A percentile compares a stretch with the other conserved stretches of the same genome.
Conservation (phyloP, 2,113 vertebrate genomes). For the Anguilla rostrata region DNA sequence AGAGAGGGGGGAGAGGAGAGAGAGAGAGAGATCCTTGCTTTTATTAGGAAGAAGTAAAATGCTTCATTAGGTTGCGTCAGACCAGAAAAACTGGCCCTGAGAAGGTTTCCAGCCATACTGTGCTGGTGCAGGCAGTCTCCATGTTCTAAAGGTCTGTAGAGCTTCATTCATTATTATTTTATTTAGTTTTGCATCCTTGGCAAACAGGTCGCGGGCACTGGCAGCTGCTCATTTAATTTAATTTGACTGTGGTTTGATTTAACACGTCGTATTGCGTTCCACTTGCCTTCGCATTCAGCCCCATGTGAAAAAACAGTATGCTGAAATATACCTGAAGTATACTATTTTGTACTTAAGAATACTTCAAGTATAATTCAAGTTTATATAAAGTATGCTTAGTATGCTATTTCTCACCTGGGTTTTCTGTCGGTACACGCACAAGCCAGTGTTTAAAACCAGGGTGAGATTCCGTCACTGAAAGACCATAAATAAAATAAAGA, state of each 20-base stretch:
- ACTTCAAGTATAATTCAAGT: too few species aligned
- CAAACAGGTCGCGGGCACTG: neutral
- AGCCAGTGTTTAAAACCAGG: neutral
- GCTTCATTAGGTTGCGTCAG: conserved; percentile 2
- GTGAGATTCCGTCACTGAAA: neutral
- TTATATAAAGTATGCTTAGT: too few species aligned
- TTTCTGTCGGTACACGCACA: neutral
- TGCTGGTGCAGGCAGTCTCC: neutral
- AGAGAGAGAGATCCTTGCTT: neutral
- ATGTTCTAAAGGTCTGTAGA: neutral
- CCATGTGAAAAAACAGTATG: too few species aligned
- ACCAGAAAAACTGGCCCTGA: neutral
- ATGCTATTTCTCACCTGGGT: neutral
- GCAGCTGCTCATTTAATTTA: neutral
- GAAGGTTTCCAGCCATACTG: neutral
- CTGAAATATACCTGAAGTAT: too few species aligned
- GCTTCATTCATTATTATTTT: neutral
- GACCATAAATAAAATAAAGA: neutral
- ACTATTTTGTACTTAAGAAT: too few species aligned
- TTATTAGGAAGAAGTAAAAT: neutral
- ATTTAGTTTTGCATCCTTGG: neutral
- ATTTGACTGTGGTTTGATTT: neutral
- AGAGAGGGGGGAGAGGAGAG: neutral
- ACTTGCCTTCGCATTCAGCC: neutral
- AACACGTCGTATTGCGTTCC: neutral